phyloP scores from a whole-genome alignment of 2,113 vertebrate species.

The Ophthalmolycus amberensis region DNA sequence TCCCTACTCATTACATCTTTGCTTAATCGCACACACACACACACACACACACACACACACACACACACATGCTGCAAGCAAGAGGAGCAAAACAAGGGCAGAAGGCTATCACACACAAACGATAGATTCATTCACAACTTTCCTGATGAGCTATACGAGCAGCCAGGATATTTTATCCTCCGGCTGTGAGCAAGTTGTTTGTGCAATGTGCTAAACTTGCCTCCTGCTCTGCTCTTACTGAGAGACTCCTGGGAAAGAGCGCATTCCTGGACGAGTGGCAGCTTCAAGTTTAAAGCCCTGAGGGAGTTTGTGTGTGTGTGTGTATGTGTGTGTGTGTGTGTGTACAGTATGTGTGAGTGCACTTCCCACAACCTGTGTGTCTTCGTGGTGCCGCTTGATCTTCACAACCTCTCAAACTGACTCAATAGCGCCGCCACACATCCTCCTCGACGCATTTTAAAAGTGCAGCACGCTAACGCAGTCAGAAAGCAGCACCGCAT shows the following conservation, averaged over 20 bases:
- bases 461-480: slow-evolving; percentile 3
- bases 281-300: slow-evolving; percentile 7
- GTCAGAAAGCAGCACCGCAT: slow-evolving; percentile 39
- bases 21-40: slow-evolving; percentile 52
- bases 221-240: slow-evolving; percentile 2
- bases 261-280: slow-evolving; percentile 1
- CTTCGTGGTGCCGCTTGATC: slow-evolving; percentile 50
- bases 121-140: slow-evolving; percentile 1
- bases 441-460: slow-evolving; percentile 13
- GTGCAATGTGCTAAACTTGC: not conserved
- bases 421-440: slow-evolving; percentile 28
- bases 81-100: slow-evolving; percentile 19
- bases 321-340: not conserved
- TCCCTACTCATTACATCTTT: slow-evolving; percentile 57
- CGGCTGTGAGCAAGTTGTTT: not conserved
- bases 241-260: slow-evolving; percentile 1
- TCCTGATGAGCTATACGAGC: not conserved
- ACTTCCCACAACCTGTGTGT: slow-evolving; percentile 30
- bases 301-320: not conserved
- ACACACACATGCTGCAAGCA: slow-evolving; percentile 1
- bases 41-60: slow-evolving; percentile 35
- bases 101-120: not conserved
- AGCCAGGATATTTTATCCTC: not conserved
- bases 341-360: not conserved
- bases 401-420: slow-evolving; percentile 14